These are phyloP conservation scores for Drosophila monieri DNA, from an alignment of 2,888 invertebrate genomes.

Conservation along the genomic window DNA sequence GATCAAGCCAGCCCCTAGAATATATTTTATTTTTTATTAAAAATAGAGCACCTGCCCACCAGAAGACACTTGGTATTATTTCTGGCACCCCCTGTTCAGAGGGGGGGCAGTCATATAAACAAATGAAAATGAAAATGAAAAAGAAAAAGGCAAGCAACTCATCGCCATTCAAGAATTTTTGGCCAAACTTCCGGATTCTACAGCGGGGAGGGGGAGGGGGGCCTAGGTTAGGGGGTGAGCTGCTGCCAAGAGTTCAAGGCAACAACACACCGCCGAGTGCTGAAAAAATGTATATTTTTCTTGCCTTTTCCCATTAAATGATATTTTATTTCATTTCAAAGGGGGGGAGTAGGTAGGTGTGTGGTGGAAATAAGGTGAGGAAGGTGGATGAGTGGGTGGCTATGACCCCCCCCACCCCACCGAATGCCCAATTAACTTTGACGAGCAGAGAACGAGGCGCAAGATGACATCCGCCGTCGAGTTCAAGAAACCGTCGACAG, in stretches of 20 bases:
- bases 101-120: too few relatives aligned
- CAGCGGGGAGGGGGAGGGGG: neutral
- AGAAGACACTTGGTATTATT: too few relatives aligned
- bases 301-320: constrained; percentile 35
- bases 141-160: neutral
- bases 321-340: constrained; percentile 41
- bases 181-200: constrained; percentile 58
- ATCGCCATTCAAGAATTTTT: constrained; percentile 56
- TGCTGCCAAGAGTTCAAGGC: constrained; percentile 61
- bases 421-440: constrained; percentile 38
- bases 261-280: constrained; percentile 4
- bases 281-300: constrained; percentile 18
- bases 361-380: constrained; percentile 7
- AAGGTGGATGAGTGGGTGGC: constrained; percentile 12
- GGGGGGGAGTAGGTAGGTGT: neutral
- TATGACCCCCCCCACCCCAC: neutral
- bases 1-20: too few relatives aligned
- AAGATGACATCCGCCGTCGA: constrained; percentile 35
- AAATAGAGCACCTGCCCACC: too few relatives aligned
- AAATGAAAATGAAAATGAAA: too few relatives aligned
- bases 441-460: constrained; percentile 37
- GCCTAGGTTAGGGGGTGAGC: neutral
- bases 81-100: too few relatives aligned
- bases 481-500: constrained; percentile 42
- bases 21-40: too few relatives aligned